Evolutionary conservation across 92 coral and sea anemone species (phyloP).

Genomic region (Anthopleura xanthogrammica): DNA sequence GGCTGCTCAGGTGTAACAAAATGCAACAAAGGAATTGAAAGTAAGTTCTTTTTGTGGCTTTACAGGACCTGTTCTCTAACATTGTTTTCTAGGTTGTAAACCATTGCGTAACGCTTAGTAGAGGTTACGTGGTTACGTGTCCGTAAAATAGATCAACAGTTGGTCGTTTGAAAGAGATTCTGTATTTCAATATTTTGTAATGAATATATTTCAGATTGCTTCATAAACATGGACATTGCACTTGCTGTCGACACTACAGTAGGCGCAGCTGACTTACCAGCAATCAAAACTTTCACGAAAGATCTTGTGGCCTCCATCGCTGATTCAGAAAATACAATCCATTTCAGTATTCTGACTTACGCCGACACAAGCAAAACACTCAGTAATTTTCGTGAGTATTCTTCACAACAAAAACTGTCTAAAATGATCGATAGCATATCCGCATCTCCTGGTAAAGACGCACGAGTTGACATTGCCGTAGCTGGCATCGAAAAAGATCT

Average conservation of each 20-base stretch:
- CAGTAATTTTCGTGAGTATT: constrained; percentile 25
- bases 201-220: constrained; percentile 35
- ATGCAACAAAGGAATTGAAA: constrained; percentile 28
- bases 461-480: constrained; percentile 28
- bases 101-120: too few relatives aligned
- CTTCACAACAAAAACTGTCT: constrained; percentile 1
- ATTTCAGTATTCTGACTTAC: constrained; percentile 41
- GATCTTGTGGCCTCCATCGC: constrained; percentile 38
- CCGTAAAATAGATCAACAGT: too few relatives aligned
- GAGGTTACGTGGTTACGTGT: too few relatives aligned
- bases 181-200: not conserved
- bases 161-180: too few relatives aligned
- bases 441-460: not conserved
- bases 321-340: constrained; percentile 55
- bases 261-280: constrained; percentile 19
- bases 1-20: constrained; percentile 17
- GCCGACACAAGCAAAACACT: constrained; percentile 18
- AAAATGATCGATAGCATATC: constrained; percentile 14
- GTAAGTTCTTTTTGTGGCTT: constrained; percentile 28
- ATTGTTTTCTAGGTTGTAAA: too few relatives aligned
- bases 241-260: constrained; percentile 41
- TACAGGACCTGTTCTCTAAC: too few relatives aligned
- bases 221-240: constrained; percentile 60
- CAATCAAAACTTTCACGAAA: constrained; percentile 34
- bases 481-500: constrained; percentile 14